Base-by-base conservation (phyloP, 2,113 vertebrate species). In the Equus przewalskii region DNA sequence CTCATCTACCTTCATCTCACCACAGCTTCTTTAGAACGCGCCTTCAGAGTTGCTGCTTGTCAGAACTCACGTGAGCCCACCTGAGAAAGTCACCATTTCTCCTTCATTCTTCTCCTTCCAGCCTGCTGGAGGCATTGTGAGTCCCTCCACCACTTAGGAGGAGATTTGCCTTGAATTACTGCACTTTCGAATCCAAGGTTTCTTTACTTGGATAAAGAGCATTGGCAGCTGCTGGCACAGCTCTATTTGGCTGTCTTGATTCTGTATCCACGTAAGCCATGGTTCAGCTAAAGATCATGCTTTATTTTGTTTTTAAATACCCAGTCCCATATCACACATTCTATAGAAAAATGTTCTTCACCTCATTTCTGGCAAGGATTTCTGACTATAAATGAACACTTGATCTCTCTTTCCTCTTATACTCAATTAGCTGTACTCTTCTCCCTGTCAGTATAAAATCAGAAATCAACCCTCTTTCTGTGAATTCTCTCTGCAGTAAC, bases 101-200 rank as follows among this genome's bases (percentile, higher is more conserved):
- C 30, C 7, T 62, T n/a, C 10, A 1, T 46, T 93, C 22, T 41
- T 76, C 14, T 21, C 2, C 14, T 21, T n/a, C 28, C 11, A 19
- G 16, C 8, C 9, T 18, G 11, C 0, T 10, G 24, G 4, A n/a
- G 44, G 49, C 18, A 9, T 64, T 3, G 11, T 11, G 1, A 11
- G 81, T 84, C 51, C 16, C n/a, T 6, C 44, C 0, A 28, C 2
- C 5, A 0, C 3, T 4, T 78, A 3, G 60, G 30, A 62, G 2
- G 21, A 1, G 19, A 78, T 22, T 67, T 2, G 33, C 0, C 16
- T 19, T 83, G 15, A 86, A 21, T 44, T 49, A 7, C 18, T 24
- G 0, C 5, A 33, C 2, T 64, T 76, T 69, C 67, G 15, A 73
- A 22, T 44, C 3, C 19, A 72, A 64, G 15, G 0, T 65, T 62